Conservation (phyloP, 1,140 invertebrate species). For the Diabrotica virgifera region DNA sequence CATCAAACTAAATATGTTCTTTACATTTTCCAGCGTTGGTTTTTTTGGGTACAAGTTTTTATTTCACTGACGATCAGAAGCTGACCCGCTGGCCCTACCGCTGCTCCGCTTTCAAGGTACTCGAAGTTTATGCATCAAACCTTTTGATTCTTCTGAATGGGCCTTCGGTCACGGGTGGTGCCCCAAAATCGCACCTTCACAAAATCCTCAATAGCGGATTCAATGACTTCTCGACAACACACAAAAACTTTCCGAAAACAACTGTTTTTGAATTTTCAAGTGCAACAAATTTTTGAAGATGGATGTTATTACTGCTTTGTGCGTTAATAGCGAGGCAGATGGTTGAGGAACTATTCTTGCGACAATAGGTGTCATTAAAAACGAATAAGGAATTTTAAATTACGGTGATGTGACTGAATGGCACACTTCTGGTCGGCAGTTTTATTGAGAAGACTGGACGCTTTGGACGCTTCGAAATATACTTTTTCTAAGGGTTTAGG, state of each 20-base stretch:
- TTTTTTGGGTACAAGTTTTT: too few relatives aligned
- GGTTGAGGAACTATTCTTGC: slow-evolving; percentile 9
- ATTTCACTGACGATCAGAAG: too few relatives aligned
- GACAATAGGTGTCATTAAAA: slow-evolving; percentile 16
- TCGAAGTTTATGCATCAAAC: not conserved
- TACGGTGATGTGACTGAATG: not conserved
- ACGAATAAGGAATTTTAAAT: slow-evolving; percentile 8
- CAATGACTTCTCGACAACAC: slow-evolving; percentile 26
- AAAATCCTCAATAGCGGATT: slow-evolving; percentile 25
- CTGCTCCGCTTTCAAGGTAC: too few relatives aligned
- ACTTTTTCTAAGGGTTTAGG: too few relatives aligned
- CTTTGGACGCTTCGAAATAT: too few relatives aligned
- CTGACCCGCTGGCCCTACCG: too few relatives aligned
- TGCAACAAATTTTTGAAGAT: slow-evolving; percentile 38
- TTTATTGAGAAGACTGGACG: too few relatives aligned
- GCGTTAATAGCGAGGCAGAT: slow-evolving; percentile 4
- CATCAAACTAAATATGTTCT: too few relatives aligned
- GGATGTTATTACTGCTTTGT: slow-evolving; percentile 31
- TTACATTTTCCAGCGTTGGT: too few relatives aligned
- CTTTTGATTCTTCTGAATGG: slow-evolving; percentile 29
- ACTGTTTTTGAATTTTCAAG: slow-evolving; percentile 29
- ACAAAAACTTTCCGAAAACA: slow-evolving; percentile 21
- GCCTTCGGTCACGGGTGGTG: slow-evolving; percentile 33
- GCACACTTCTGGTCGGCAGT: slow-evolving; percentile 5
- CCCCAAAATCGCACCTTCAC: slow-evolving; percentile 26